Conservation (phyloP, 2,113 vertebrate genomes). For the Bolborhynchus lineola region DNA sequence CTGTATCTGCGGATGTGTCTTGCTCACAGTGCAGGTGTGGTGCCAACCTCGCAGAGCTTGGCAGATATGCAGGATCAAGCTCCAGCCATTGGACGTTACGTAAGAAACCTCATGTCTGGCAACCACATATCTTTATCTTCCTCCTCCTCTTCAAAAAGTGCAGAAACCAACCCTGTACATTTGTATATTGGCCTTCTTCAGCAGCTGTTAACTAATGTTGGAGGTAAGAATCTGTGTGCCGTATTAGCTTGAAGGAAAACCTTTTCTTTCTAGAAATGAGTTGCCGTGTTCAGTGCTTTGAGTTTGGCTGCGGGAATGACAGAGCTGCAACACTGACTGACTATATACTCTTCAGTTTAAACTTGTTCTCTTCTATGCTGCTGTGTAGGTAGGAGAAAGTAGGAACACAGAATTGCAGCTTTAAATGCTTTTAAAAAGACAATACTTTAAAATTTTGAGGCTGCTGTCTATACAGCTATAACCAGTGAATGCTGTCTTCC, state of each 20-base stretch:
- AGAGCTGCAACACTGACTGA: rapidly evolving
- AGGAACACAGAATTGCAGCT: background rate
- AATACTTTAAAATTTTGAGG: background rate
- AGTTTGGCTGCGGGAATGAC: background rate
- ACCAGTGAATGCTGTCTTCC: background rate
- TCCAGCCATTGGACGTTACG: constrained; percentile 89
- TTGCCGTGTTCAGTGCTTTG: background rate
- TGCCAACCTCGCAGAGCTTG: constrained; percentile 83
- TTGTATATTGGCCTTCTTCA: constrained; percentile 92
- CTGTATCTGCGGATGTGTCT: constrained; percentile 96
- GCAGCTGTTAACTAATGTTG: constrained; percentile 89
- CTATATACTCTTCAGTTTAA: background rate
- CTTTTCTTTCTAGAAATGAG: background rate
- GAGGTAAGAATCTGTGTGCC: constrained; percentile 76
- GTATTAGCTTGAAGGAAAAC: background rate
- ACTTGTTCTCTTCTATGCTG: background rate
- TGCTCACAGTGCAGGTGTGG: constrained; percentile 89
- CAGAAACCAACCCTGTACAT: constrained; percentile 86
- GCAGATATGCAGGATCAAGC: constrained; percentile 96
- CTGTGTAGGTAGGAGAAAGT: background rate
- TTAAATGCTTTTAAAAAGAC: background rate
- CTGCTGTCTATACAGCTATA: background rate
- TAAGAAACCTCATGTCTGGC: constrained; percentile 83
- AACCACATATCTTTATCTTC: constrained; percentile 69
- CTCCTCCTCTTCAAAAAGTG: constrained; percentile 76